Evolutionary conservation across 2,797 vertebrate genomes (phyloP).

Genomic region (Dendrocincla fuliginosa): DNA sequence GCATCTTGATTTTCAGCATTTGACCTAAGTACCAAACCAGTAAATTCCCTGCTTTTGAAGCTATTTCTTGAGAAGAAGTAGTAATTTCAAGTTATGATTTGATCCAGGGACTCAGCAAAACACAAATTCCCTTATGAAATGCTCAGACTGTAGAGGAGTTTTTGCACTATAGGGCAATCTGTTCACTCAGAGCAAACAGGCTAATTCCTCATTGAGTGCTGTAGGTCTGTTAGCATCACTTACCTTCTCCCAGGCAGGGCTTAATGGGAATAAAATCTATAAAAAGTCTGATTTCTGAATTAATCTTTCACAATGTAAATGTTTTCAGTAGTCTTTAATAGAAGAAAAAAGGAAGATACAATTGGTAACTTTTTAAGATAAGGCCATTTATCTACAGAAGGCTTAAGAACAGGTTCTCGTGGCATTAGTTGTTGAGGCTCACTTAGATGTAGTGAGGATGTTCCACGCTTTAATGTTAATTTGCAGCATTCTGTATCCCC

Average conservation of each 20-base stretch:
- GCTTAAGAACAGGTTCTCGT: neutral
- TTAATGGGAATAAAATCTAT: neutral
- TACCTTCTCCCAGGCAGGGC: neutral
- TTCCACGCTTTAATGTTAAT: neutral
- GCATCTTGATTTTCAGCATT: neutral
- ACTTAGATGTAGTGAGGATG: neutral
- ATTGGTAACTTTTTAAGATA: neutral
- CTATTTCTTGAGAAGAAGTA: neutral
- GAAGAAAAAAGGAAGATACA: neutral
- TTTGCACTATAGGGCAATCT: neutral
- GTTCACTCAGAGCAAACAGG: neutral
- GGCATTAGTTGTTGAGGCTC: neutral
- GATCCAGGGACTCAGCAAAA: neutral
- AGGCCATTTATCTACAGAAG: neutral
- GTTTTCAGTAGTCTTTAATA: neutral
- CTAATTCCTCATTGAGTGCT: neutral
- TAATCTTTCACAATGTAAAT: neutral
- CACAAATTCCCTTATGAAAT: neutral
- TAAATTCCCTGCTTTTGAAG: neutral
- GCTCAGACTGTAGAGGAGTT: neutral
- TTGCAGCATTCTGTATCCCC: neutral
- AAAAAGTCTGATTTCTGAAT: neutral
- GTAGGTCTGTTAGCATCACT: neutral
- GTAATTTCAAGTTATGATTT: neutral
- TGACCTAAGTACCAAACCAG: neutral